Evolutionary conservation across 2,888 invertebrate genomes (phyloP), one percentile per base, ranked within the genome.

Genomic region (Gastracanthus pulcherrimus): DNA sequence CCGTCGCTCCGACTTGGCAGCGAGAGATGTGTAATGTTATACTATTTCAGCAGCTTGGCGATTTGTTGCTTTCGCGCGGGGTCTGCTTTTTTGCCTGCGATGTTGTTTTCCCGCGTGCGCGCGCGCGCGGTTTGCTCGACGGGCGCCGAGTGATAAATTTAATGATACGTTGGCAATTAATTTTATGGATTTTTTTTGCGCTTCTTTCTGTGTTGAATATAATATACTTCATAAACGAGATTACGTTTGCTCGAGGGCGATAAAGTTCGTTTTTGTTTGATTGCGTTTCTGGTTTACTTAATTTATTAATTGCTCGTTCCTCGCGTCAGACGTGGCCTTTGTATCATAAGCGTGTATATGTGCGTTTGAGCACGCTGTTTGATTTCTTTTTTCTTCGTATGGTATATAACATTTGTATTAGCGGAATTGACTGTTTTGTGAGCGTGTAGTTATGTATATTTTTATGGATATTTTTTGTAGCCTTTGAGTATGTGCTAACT

Each of bases 401-500:
- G 41, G 26, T 38, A 80, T 71, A 64, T 70, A 76, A 64, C 51
- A 71, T 13, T 80, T 71, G 55, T 70, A 80, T 76, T 71, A 76
- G 67, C 58, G 70, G 34, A 51, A 34, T 62, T 62, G 62, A 36
- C 34, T 36, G 31, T 31, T 34, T 31, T 60, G 16, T 7, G 67
- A 26, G 29, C 26, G 34, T 45, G 51, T 34, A 34, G 67, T 66
- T 67, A 64, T 38, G 51, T 48, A 58, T 74, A n/a, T 23, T 71
- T 76, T 76, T 81, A 76, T 76, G 76, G 80, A 58, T 76, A 58
- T 45, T 69, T 67, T 81, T 64, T 62, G 67, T 55, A n/a, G 55
- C 16, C 4, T 55, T 72, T 75, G 34, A 82, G 75, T 67, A 76
- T 67, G 78, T 79, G 76, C 75, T 74, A 81, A 81, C 78, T 78